Evolutionary conservation across 2,113 vertebrate genomes (phyloP).

Genomic region (Macquaria australasica): DNA sequence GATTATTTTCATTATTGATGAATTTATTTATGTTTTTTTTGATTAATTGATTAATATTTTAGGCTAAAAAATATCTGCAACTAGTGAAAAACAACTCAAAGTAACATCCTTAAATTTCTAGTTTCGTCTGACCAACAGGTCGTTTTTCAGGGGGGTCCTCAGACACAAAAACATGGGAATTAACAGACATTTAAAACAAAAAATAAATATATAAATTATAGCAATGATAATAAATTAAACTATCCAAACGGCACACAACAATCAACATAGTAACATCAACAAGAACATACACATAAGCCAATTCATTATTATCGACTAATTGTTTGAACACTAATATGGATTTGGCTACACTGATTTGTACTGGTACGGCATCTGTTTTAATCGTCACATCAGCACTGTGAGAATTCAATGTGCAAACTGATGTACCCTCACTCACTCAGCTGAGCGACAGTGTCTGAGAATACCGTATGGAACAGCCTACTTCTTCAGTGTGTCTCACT

Average conservation of each 20-base stretch:
- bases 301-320: neutral
- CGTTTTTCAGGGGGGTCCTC: too few species aligned
- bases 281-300: too few species aligned
- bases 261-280: too few species aligned
- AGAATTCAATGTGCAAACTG: neutral
- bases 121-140: neutral
- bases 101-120: neutral
- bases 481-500: neutral
- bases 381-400: neutral
- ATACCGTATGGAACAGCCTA: neutral
- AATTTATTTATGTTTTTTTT: neutral
- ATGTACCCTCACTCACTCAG: neutral
- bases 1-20: neutral
- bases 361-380: neutral
- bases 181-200: neutral
- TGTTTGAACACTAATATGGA: neutral
- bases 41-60: neutral
- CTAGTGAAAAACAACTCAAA: neutral
- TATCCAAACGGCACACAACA: too few species aligned
- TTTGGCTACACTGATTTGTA: neutral
- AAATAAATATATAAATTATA: neutral
- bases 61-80: neutral
- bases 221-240: too few species aligned
- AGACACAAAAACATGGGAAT: too few species aligned
- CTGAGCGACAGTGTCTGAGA: too few species aligned